Conservation (phyloP, 2,888 invertebrate genomes). For the Slavum lentiscoides region DNA sequence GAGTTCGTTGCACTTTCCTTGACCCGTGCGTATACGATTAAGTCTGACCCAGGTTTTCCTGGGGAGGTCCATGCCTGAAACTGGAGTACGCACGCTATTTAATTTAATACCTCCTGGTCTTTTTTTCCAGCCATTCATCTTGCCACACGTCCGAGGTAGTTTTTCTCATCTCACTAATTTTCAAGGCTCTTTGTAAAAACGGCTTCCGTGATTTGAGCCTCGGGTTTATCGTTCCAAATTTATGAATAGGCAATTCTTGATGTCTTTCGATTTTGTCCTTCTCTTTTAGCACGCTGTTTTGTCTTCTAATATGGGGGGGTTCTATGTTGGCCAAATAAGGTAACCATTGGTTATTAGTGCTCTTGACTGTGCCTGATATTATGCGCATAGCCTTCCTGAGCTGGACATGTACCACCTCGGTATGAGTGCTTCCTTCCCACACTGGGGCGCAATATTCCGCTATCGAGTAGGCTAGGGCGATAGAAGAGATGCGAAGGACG, state of each 20-base stretch:
- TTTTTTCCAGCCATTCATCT: not conserved
- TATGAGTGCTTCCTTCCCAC: not conserved
- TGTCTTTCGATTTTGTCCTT: not conserved
- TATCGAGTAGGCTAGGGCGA: conserved; percentile 1
- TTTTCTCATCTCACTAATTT: not conserved
- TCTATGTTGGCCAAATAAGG: not conserved
- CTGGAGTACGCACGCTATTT: not conserved
- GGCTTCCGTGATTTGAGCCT: no score
- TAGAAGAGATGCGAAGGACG: not conserved
- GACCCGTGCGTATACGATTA: not conserved
- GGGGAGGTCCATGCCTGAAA: not conserved
- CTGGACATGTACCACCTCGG: conserved; percentile 22
- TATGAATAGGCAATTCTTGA: no score
- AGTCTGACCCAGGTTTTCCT: conserved; percentile 2
- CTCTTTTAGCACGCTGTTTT: conserved; percentile 22
- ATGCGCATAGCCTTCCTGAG: not conserved
- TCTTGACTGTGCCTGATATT: conserved; percentile 14
- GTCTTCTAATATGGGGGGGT: not conserved
- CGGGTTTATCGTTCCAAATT: no score
- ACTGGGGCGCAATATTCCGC: conserved; percentile 20
- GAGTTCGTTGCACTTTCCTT: not conserved
- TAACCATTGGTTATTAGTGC: not conserved
- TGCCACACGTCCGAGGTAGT: not conserved
- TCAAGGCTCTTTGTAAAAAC: not conserved
- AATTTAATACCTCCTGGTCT: not conserved